These are phyloP conservation scores for Ovis canadensis DNA, from an alignment of 2,113 vertebrate species.

Conservation along the genomic window DNA sequence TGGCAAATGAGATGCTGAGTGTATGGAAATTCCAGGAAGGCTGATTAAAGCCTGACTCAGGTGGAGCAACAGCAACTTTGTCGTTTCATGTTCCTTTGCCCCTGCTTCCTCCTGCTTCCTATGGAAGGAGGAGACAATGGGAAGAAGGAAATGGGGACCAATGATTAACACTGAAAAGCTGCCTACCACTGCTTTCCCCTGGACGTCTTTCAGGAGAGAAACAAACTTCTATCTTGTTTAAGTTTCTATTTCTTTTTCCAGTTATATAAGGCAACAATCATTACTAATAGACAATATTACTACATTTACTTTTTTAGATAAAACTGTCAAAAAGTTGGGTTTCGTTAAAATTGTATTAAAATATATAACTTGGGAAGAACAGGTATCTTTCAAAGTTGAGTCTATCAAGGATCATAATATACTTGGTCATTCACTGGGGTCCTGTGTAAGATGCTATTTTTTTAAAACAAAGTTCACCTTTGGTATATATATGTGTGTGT, in stretches of 20 bases:
- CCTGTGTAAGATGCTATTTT: neutral
- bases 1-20: neutral
- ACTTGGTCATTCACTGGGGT: neutral
- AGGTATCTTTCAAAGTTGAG: neutral
- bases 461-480: neutral
- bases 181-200: neutral
- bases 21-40: neutral
- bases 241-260: neutral
- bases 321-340: conserved; percentile 20
- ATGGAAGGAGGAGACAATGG: neutral
- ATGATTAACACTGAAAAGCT: neutral
- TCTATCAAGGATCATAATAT: neutral
- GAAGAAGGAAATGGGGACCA: neutral
- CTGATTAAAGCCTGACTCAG: neutral
- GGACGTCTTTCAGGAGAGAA: neutral
- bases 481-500: neutral
- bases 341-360: neutral
- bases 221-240: neutral
- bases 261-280: neutral
- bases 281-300: neutral
- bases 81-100: neutral
- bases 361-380: neutral
- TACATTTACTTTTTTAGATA: neutral
- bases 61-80: neutral
- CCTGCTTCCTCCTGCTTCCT: neutral